Conservation (phyloP, 2,113 vertebrate species). For the Pteropus alecto region DNA sequence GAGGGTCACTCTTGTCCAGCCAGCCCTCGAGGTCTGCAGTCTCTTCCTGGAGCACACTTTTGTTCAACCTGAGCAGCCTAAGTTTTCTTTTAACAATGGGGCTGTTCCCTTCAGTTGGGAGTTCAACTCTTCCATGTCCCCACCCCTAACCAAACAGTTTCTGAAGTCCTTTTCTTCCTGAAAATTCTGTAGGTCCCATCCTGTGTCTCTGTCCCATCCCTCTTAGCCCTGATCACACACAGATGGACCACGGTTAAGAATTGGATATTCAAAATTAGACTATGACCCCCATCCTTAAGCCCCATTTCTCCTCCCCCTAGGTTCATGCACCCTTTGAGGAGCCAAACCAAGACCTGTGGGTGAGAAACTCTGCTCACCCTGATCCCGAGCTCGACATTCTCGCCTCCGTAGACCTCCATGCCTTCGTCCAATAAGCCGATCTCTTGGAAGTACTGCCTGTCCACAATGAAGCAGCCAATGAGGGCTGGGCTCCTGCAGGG, state of each 20-base stretch:
- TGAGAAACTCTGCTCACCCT: conserved; percentile 88
- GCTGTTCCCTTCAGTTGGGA: neutral
- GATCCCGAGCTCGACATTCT: conserved; percentile 97
- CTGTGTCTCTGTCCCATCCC: neutral
- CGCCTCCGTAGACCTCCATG: conserved; percentile 98
- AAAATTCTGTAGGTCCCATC: neutral
- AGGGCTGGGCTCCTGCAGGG: conserved; percentile 94
- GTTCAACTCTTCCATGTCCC: neutral
- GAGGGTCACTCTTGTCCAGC: neutral
- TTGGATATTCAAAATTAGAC: neutral
- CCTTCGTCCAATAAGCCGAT: conserved; percentile 98
- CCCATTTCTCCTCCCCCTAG: neutral
- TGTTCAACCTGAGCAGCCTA: neutral
- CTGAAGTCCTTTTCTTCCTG: neutral
- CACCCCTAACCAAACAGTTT: neutral
- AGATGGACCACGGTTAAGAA: neutral
- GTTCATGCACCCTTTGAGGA: neutral
- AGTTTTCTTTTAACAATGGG: neutral
- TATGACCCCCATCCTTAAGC: neutral
- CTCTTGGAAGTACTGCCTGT: conserved; percentile 97
- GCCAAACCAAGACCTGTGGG: neutral
- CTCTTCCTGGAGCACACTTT: neutral
- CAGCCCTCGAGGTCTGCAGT: rapidly evolving
- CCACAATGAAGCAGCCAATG: conserved; percentile 98
- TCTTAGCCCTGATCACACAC: neutral